Conservation (phyloP, 2,113 vertebrate genomes). For the Uria lomvia region DNA sequence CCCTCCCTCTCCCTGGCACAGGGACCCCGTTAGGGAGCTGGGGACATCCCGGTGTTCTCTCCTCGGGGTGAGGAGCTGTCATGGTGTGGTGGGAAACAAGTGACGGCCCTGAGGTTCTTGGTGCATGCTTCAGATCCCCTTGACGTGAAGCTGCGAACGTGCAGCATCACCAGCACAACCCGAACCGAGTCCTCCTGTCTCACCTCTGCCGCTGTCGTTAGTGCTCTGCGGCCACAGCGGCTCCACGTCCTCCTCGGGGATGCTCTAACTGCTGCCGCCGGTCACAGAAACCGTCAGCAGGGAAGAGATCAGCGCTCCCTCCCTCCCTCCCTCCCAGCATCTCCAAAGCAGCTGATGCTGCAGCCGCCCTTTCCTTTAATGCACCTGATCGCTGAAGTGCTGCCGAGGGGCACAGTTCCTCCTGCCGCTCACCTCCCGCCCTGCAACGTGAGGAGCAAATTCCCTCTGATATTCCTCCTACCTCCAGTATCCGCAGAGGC, state of each 20-base stretch:
- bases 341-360: not conserved
- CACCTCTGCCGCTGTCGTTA: not conserved
- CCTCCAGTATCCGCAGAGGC: not conserved
- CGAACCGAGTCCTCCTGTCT: accelerated
- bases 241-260: not conserved
- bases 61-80: accelerated
- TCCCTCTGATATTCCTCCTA: not conserved
- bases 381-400: not conserved
- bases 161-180: not conserved
- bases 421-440: not conserved
- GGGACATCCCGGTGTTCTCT: not conserved
- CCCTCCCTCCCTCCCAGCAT: not conserved
- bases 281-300: not conserved
- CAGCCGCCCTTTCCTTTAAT: not conserved
- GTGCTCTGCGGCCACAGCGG: not conserved
- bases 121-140: no score
- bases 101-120: accelerated
- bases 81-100: accelerated
- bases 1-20: not conserved
- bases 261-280: not conserved
- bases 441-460: not conserved
- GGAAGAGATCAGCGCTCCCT: not conserved
- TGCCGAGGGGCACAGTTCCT: not conserved
- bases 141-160: accelerated
- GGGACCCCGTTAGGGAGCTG: accelerated